These are phyloP conservation scores for Poliocrania exsul DNA, from an alignment of 2,797 vertebrate species.

Conservation along the genomic window DNA sequence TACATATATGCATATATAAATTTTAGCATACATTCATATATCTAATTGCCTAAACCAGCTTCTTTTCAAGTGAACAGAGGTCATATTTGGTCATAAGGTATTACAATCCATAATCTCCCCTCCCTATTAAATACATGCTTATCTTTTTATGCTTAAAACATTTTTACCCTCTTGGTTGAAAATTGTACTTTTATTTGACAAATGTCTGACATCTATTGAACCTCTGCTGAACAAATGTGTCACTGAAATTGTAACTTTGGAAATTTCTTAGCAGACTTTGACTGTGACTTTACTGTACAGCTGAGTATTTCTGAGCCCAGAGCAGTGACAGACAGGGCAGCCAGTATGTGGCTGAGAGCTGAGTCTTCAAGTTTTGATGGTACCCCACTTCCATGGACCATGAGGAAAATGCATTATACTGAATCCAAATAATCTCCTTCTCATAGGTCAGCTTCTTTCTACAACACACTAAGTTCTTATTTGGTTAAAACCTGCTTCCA, in stretches of 20 bases:
- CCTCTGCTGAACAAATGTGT: slow-evolving; percentile 1
- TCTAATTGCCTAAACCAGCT: neutral
- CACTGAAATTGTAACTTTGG: slow-evolving; percentile 36
- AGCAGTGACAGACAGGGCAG: neutral
- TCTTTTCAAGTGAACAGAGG: neutral
- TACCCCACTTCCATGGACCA: fast-evolving
- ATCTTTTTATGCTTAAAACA: neutral
- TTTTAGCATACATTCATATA: neutral
- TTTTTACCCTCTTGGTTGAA: neutral
- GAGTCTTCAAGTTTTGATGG: neutral
- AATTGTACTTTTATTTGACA: slow-evolving; percentile 8
- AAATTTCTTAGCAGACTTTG: slow-evolving; percentile 17
- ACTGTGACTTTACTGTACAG: neutral
- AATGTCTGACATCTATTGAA: slow-evolving; percentile 19
- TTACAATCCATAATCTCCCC: neutral
- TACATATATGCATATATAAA: neutral
- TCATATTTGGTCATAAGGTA: neutral
- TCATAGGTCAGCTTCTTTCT: neutral
- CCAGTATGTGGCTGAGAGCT: neutral
- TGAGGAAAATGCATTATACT: neutral
- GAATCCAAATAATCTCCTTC: neutral
- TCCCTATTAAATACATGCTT: neutral
- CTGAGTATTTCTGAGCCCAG: neutral
- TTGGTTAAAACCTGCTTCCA: neutral
- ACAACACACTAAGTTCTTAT: neutral